Conservation (phyloP, 35 echinoderm and acorn worm species). For the Apostichopus parvimensis region DNA sequence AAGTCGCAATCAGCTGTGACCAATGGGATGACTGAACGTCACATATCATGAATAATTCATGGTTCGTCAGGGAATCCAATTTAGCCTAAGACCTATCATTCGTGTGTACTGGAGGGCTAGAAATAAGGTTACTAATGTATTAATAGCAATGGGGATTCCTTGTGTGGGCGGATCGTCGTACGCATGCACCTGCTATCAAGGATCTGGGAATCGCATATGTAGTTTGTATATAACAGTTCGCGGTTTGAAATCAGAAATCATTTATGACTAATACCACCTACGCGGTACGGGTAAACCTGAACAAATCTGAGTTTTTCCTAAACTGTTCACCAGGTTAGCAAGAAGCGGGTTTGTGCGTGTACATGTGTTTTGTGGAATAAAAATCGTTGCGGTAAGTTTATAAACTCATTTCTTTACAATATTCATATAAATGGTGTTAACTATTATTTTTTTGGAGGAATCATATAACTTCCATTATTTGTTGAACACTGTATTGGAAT, state of each 20-base stretch:
- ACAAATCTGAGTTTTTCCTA: neutral
- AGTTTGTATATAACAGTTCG: conserved; percentile 46
- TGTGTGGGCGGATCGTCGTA: conserved; percentile 13
- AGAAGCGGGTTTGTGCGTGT: no score
- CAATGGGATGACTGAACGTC: conserved; percentile 49
- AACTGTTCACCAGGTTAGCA: neutral
- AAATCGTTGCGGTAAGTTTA: conserved; percentile 9
- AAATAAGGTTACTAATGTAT: conserved; percentile 1
- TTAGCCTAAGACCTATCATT: neutral
- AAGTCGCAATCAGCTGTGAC: conserved; percentile 3
- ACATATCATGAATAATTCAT: conserved; percentile 23
- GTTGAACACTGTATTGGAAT: neutral
- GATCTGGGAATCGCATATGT: neutral
- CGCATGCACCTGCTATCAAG: neutral
- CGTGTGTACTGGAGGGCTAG: neutral
- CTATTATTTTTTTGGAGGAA: no score
- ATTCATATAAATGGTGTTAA: no score
- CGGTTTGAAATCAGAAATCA: neutral
- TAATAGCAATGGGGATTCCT: conserved; percentile 50
- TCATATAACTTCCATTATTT: neutral
- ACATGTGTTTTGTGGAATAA: conserved; percentile 10
- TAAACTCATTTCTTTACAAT: no score
- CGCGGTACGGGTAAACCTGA: neutral
- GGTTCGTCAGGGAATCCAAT: neutral
- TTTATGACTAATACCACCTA: conserved; percentile 64